Conservation (phyloP, 2,888 invertebrate genomes). For the Catocala sponsa region DNA sequence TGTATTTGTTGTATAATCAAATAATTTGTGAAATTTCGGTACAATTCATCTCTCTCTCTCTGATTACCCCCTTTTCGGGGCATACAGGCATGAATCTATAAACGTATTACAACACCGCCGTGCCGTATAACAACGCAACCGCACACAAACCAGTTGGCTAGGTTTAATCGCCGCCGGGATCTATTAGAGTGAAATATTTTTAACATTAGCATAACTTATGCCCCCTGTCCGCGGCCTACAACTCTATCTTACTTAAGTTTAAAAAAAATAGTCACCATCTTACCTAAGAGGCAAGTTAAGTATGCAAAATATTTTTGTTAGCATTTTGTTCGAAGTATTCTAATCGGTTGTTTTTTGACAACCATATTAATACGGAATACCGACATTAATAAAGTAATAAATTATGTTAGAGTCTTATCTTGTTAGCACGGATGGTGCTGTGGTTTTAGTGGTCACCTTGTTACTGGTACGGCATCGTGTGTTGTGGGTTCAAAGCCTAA, state of each 20-base stretch:
- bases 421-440: no score
- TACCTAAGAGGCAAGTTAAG: not conserved
- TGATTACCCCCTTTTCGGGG: no score
- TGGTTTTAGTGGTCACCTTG: no score
- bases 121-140: constrained; percentile 49
- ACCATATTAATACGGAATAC: not conserved
- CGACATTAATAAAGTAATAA: not conserved
- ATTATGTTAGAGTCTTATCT: not conserved
- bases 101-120: not conserved
- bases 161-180: constrained; percentile 59
- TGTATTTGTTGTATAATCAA: no score
- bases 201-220: constrained; percentile 77
- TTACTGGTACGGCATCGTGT: no score
- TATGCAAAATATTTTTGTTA: constrained; percentile 31
- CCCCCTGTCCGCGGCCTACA: constrained; percentile 58
- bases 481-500: no score
- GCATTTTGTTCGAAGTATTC: constrained; percentile 20
- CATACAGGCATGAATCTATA: no score
- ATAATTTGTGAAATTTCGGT: no score
- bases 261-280: constrained; percentile 41
- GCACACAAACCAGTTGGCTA: constrained; percentile 55
- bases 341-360: constrained; percentile 14
- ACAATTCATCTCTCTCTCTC: no score
- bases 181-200: constrained; percentile 80
- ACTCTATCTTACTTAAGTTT: constrained; percentile 62